Evolutionary conservation across 2,113 vertebrate species (phyloP).

Genomic region (Aleadryas rufinucha): DNA sequence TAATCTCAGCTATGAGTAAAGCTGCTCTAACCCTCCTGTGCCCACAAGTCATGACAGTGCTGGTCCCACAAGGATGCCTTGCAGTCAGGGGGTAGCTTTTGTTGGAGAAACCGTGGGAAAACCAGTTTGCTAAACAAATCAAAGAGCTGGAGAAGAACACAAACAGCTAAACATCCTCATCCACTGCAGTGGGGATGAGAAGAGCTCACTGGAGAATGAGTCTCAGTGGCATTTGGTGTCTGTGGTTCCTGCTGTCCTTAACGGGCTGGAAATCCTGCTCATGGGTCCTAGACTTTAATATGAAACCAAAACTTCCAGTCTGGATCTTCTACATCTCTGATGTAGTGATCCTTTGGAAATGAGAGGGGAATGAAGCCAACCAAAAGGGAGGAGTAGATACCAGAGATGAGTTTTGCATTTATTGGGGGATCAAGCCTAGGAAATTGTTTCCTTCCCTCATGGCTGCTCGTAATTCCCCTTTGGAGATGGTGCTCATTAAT

Average conservation of each 20-base stretch:
- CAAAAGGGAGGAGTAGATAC: not conserved
- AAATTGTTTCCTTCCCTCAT: conserved; percentile 45
- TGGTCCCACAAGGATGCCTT: not conserved
- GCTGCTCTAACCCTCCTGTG: not conserved
- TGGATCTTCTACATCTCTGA: not conserved
- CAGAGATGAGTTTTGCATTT: not conserved
- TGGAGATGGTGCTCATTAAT: not conserved
- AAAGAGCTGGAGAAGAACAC: not conserved
- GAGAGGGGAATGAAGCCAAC: not conserved
- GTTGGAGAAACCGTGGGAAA: not conserved
- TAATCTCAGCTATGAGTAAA: not conserved
- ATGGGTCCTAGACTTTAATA: not conserved
- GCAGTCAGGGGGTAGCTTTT: not conserved
- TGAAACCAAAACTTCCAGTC: not conserved
- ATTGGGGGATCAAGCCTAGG: conserved; percentile 19
- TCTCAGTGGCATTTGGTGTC: not conserved
- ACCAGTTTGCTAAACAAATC: not conserved
- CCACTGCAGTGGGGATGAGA: not conserved
- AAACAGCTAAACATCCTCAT: not conserved
- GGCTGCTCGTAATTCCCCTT: not conserved
- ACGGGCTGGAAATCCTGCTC: not conserved
- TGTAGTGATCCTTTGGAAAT: not conserved
- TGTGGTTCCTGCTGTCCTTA: not conserved
- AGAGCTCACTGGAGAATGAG: not conserved
- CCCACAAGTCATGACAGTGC: not conserved